Conservation (phyloP, 2,113 vertebrate species). For the Pachycephala philippinensis region DNA sequence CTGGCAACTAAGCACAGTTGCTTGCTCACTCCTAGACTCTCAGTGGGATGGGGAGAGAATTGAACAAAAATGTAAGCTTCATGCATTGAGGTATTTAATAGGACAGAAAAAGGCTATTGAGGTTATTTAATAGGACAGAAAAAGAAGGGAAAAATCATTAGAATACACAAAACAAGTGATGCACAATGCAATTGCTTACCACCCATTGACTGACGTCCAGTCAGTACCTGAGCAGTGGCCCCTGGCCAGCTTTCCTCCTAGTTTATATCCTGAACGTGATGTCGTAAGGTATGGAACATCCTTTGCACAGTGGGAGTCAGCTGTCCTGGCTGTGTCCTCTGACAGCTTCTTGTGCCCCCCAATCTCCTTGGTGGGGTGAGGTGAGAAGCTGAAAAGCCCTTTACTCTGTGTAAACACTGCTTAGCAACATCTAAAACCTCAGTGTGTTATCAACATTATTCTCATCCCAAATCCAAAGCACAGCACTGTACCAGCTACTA, state of each 20-base stretch:
- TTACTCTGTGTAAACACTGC: neutral
- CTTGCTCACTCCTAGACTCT: neutral
- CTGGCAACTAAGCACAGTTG: neutral
- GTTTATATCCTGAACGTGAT: neutral
- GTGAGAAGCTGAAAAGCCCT: neutral
- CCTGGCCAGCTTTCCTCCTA: neutral
- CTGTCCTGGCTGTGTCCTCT: neutral
- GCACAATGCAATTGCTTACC: neutral
- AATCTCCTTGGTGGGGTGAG: neutral
- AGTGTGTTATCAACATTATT: neutral
- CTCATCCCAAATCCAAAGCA: neutral
- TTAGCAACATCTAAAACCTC: neutral
- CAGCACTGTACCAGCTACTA: neutral
- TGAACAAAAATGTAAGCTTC: neutral
- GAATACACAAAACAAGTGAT: neutral
- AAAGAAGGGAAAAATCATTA: neutral
- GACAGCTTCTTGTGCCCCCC: neutral
- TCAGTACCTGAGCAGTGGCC: neutral
- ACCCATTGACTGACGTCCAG: neutral
- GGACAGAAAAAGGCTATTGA: neutral
- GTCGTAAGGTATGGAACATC: neutral
- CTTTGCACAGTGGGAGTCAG: neutral
- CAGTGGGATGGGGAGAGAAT: neutral
- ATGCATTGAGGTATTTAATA: neutral
- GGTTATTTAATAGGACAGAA: neutral